Conservation (phyloP, 1,140 invertebrate genomes). For the Palaemon carinicauda region DNA sequence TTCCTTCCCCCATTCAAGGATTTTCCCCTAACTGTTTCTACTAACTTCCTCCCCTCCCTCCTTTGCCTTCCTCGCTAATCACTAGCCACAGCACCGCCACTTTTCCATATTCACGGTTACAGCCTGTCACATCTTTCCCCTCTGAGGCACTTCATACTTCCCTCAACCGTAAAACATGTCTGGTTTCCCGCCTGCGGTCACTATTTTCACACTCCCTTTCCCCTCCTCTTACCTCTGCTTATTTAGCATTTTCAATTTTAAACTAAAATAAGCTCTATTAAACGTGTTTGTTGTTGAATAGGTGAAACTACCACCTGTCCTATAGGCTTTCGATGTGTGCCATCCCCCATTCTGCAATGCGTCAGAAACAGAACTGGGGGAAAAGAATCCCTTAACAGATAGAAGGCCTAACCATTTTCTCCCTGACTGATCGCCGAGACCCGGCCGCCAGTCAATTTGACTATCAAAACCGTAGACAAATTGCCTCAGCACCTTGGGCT, state of each 20-base stretch:
- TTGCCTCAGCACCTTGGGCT: constrained; percentile 29
- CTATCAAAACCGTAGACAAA: constrained; percentile 50
- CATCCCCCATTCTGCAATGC: background rate
- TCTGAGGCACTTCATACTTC: constrained; percentile 7
- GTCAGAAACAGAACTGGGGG: background rate
- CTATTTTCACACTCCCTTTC: background rate
- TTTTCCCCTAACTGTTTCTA: too few relatives aligned
- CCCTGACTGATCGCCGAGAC: background rate
- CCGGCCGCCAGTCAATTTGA: constrained; percentile 40
- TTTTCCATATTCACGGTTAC: constrained; percentile 31
- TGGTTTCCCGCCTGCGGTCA: background rate
- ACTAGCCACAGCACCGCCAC: background rate
- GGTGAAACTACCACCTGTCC: too few relatives aligned
- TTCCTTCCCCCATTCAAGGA: background rate
- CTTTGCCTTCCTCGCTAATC: too few relatives aligned
- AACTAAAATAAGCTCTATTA: too few relatives aligned
- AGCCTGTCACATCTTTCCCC: background rate
- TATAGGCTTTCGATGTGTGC: too few relatives aligned
- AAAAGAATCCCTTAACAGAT: background rate
- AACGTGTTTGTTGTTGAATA: too few relatives aligned
- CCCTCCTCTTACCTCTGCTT: background rate
- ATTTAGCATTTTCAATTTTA: background rate
- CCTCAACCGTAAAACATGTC: constrained; percentile 7
- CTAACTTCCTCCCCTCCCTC: background rate
- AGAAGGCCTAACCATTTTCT: background rate